Percentiles rank a stretch among this genome's conserved stretches.
These are phyloP conservation scores for Pterocles orientalis DNA, from an alignment of 2,113 vertebrate species.

Conservation along the genomic window DNA sequence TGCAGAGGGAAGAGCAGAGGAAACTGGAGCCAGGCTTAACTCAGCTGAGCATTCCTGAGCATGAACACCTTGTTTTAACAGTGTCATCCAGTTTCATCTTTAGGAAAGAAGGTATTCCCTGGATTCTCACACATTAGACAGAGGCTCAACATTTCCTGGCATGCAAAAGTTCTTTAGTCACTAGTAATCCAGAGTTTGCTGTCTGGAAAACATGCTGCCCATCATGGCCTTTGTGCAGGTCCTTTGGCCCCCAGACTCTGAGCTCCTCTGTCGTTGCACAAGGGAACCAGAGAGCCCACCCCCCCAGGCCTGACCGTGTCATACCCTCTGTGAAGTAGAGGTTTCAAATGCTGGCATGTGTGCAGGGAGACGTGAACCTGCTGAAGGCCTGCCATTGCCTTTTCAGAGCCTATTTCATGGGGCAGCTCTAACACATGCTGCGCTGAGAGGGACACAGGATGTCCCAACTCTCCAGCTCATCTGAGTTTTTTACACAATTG, in stretches of 20 bases:
- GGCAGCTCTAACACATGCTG: not conserved
- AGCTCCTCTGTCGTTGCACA: not conserved
- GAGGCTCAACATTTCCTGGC: not conserved
- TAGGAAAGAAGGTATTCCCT: not conserved
- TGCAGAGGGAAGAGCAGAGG: not conserved
- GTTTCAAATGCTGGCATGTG: not conserved
- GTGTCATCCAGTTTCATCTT: not conserved
- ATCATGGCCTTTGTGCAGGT: not conserved
- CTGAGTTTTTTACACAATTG: not conserved
- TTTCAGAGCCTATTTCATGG: not conserved
- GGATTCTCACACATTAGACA: not conserved
- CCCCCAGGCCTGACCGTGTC: too few species aligned
- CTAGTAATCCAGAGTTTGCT: not conserved
- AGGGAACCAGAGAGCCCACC: accelerated
- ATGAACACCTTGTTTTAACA: not conserved
- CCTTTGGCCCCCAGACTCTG: not conserved
- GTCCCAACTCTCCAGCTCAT: not conserved
- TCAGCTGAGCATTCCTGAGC: not conserved
- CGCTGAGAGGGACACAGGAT: not conserved
- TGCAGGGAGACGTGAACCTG: not conserved
- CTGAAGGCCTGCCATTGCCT: not conserved
- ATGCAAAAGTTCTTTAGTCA: not conserved
- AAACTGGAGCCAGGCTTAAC: not conserved
- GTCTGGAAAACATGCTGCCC: not conserved
- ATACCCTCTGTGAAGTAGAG: accelerated